Conservation (phyloP, 2,113 vertebrate genomes). For the Protobothrops mucrosquamatus region DNA sequence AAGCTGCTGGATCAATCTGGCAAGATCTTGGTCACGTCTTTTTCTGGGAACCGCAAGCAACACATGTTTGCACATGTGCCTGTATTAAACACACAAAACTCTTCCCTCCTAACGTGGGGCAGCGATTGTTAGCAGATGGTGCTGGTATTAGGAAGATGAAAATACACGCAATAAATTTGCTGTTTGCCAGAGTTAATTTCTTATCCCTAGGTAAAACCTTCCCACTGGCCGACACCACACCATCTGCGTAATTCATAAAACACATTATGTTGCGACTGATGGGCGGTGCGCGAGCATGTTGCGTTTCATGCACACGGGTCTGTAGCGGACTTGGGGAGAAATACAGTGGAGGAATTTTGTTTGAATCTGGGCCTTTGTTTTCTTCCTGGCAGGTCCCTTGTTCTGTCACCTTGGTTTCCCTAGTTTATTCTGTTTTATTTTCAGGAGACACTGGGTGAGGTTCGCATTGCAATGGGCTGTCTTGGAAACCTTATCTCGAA, state of each 20-base stretch:
- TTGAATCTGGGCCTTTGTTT: background rate
- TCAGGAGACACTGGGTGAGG: background rate
- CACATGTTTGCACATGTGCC: background rate
- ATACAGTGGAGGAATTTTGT: too few species aligned
- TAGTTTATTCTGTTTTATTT: too few species aligned
- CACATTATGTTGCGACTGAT: conserved; percentile 51
- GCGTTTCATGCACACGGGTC: conserved; percentile 20
- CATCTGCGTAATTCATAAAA: conserved; percentile 72
- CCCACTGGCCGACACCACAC: conserved; percentile 68
- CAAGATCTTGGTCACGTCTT: accelerated
- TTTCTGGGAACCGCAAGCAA: background rate
- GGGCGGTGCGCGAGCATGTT: background rate
- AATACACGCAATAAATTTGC: conserved; percentile 78
- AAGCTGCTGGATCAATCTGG: background rate
- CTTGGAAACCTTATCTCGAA: background rate
- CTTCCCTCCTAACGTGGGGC: conserved; percentile 29
- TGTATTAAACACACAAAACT: background rate
- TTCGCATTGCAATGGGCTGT: background rate
- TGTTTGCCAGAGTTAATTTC: conserved; percentile 79
- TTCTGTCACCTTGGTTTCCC: background rate
- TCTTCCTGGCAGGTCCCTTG: background rate
- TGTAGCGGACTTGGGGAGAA: background rate
- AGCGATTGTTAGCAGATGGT: conserved; percentile 80
- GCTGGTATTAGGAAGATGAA: conserved; percentile 77
- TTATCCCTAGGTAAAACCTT: conserved; percentile 73